phyloP scores from a whole-genome alignment of 2,797 vertebrate genomes.

The Sebastes trivittatus region DNA sequence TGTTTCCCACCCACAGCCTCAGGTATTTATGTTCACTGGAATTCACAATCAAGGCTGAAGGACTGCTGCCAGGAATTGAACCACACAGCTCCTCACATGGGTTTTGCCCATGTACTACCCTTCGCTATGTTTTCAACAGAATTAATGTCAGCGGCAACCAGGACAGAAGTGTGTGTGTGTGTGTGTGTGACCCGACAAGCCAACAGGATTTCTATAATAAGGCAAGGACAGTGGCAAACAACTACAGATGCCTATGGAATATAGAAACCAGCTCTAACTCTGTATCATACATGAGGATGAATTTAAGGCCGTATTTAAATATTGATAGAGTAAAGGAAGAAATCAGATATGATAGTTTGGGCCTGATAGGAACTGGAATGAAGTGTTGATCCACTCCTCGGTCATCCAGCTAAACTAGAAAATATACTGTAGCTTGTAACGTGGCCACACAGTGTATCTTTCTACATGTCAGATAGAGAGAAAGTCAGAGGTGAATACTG shows the following conservation, averaged over 20 bases:
- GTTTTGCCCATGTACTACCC: background rate
- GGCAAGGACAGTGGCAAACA: no score
- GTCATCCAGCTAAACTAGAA: background rate
- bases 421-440: background rate
- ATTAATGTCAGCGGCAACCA: background rate
- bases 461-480: background rate
- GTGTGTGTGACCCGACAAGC: no score
- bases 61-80: background rate
- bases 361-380: background rate
- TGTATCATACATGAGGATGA: background rate
- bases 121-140: background rate
- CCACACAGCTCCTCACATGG: background rate
- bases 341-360: background rate
- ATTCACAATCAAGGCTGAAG: background rate
- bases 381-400: background rate
- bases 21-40: background rate
- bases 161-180: background rate
- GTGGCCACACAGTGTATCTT: background rate
- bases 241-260: no score
- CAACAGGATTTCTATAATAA: no score
- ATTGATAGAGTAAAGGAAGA: background rate
- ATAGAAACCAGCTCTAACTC: background rate
- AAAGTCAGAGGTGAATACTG: background rate
- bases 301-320: background rate
- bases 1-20: background rate